Conservation (phyloP, 2,797 vertebrate species). For the Microtus californicus region DNA sequence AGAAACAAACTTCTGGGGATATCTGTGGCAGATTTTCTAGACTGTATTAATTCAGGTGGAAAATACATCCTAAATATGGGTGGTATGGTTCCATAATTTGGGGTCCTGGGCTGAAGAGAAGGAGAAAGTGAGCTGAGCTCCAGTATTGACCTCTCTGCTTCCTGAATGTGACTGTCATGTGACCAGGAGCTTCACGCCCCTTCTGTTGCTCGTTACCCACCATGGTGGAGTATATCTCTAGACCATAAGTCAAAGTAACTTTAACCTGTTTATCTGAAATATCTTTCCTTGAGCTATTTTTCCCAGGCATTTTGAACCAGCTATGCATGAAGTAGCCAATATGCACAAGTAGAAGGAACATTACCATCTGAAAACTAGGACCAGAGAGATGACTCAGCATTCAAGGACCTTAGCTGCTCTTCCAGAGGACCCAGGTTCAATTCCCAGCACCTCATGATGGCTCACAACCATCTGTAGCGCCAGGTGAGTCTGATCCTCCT, state of each 20-base stretch:
- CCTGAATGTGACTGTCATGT: neutral
- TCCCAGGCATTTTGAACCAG: neutral
- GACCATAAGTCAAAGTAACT: neutral
- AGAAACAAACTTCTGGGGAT: neutral
- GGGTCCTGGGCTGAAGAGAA: neutral
- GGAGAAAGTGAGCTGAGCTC: too few relatives aligned
- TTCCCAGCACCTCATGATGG: neutral
- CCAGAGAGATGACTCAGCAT: neutral
- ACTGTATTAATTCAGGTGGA: neutral
- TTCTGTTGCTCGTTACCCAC: neutral
- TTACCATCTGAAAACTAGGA: neutral
- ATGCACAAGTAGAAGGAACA: neutral
- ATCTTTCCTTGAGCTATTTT: too few relatives aligned
- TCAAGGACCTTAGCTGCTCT: neutral
- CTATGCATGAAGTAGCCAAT: neutral
- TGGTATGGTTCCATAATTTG: neutral
- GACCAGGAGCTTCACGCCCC: neutral
- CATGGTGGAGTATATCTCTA: neutral
- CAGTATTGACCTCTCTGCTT: neutral
- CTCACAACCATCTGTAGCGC: neutral
- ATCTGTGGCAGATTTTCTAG: neutral
- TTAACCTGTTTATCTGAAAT: too few relatives aligned
- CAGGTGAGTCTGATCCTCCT: neutral
- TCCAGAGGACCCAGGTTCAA: neutral
- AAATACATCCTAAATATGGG: neutral